phyloP scores from a whole-genome alignment of 2,113 vertebrate genomes.

The Anser cygnoides region DNA sequence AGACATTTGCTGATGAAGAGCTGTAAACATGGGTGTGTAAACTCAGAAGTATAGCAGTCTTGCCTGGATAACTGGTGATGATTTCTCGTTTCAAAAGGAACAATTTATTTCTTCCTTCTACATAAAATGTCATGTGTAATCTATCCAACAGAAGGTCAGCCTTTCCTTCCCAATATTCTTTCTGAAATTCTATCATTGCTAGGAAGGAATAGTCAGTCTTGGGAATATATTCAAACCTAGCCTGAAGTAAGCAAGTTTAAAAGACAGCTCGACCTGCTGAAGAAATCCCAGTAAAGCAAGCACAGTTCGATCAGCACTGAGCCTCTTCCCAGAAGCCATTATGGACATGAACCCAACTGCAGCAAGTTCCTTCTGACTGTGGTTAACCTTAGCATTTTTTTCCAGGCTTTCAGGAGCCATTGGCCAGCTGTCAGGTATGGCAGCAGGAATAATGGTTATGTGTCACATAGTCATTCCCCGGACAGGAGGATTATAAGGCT shows the following conservation, averaged over 20 bases:
- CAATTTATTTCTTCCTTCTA: not conserved
- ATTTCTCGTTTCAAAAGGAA: not conserved
- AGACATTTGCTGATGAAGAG: not conserved
- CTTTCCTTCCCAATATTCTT: not conserved
- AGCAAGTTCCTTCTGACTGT: not conserved
- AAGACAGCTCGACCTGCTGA: not conserved
- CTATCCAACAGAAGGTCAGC: not conserved
- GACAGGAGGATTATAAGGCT: not conserved
- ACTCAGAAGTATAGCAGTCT: not conserved
- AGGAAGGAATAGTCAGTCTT: not conserved
- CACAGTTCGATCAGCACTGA: not conserved
- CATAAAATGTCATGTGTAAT: not conserved
- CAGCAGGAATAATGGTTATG: not conserved
- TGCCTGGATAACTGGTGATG: not conserved
- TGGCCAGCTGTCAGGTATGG: not conserved
- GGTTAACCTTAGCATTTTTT: not conserved
- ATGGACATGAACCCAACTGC: not conserved
- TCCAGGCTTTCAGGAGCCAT: not conserved
- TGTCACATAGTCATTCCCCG: not conserved
- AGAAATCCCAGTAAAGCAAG: not conserved
- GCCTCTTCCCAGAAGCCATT: not conserved
- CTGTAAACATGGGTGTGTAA: not conserved
- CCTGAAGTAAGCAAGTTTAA: not conserved
- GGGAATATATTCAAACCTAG: not conserved
- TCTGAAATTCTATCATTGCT: not conserved